Base-by-base conservation (phyloP, 2,888 invertebrate genomes). In the Oscheius onirici region DNA sequence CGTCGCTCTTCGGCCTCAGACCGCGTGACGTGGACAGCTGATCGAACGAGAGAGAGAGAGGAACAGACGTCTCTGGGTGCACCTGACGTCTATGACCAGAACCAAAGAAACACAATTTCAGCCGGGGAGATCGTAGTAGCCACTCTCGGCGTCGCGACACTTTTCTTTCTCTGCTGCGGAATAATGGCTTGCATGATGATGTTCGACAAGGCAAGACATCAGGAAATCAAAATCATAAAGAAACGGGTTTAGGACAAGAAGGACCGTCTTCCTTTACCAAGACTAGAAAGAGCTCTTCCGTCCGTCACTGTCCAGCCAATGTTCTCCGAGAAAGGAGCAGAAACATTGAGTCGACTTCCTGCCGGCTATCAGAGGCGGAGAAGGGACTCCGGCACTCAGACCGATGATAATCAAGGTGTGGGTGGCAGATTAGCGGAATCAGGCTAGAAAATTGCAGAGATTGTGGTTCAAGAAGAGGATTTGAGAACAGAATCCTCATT, bases 111-210 rank as follows among this genome's bases (percentile, higher is more conserved):
- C 11, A 10, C 15, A 8, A 17, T 61, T 63, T 63, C 49, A 63
- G 63, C 63, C 3, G 63, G 63, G n/a, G 63, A 63, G 28, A 63
- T 63, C 24, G 63, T 63, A 5, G n/a, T 63, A 13, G 63, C 49
- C 24, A 63, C 63, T 17, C 49, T 63, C 6, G 63, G 49, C 10
- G 49, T 63, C n/a, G 63, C 49, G 8, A 26, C 26, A 17, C 49
- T 63, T 5, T 63, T 63, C 49, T 49, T 46, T 24, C 46, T 63
- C 1, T 63, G 63, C 17, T 63, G 63, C 49, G 63, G 63, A 13
- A 49, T 63, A 13, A 49, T 46, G n/a, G 46, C 63, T 20, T 49
- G 46, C n/a, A 28, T 63, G 49, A n/a, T 63, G 28, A 10, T 17
- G 11, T 63, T 49, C n/a, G 63, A 63, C 10, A 24, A 28, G 46